Evolutionary conservation across 2,888 invertebrate species (phyloP), one percentile per base, ranked within the genome.

Genomic region (Lycia hirtaria): DNA sequence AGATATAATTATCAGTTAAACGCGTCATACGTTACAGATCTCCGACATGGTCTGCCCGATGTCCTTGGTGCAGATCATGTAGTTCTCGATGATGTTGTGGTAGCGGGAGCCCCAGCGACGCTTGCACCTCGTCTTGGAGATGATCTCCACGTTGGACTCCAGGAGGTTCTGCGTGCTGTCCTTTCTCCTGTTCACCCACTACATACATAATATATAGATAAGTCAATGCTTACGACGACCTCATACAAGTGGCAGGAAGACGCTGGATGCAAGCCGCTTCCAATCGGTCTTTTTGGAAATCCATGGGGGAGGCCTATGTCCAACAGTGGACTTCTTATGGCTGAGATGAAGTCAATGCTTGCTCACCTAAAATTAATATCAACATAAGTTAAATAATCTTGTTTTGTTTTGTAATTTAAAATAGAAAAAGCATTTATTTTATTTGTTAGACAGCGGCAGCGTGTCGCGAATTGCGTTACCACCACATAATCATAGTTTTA

Each of bases 1-100:
- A n/a, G n/a, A n/a, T n/a, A n/a, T n/a, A n/a, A n/a, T n/a, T n/a
- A n/a, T n/a, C n/a, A n/a, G n/a, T n/a, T n/a, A n/a, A n/a, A n/a
- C n/a, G n/a, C n/a, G n/a, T 51, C 86, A 65, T 80, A 90, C 89
- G 56, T 86, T 87, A 73, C 89, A 90, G 60, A 90, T 87, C 57
- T 87, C 88, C 0, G 88, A 85, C 88, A 90, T 87, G n/a, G 83
- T 78, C 56, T 87, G 83, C 2, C 88, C 88, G 6, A 88, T 79
- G 22, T 90, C 88, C 57, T 85, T 88, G 1, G 85, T 80, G 70
- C 90, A 90, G 43, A 90, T 85, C 88, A 88, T 90, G 69, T 89
- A 89, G 69, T 90, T 88, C 4, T 88, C 88, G 12, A 90, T 88
- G 45, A 89, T 88, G 55, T 88, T 87, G 65, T 82, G 80, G 63